Evolutionary conservation across 1,140 invertebrate genomes (phyloP).

Genomic region (Drosophila sucinea): DNA sequence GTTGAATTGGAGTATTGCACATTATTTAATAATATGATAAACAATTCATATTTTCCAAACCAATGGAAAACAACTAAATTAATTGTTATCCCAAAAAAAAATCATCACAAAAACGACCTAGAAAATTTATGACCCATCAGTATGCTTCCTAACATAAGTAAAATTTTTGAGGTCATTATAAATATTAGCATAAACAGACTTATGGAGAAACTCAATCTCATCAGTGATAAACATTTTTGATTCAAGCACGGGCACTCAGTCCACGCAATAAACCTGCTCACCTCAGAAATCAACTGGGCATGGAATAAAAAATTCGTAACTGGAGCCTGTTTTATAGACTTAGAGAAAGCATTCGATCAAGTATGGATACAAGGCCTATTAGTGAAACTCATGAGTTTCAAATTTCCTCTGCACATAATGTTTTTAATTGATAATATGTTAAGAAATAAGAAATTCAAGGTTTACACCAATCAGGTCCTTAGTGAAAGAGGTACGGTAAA

Average conservation of each 20-base stretch:
- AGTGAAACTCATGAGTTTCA: constrained; percentile 1
- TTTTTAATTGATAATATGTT: background rate
- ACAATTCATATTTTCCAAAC: too few species aligned
- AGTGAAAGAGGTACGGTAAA: background rate
- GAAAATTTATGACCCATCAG: too few species aligned
- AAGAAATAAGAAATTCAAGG: background rate
- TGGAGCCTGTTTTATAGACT: constrained; percentile 8
- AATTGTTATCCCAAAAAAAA: too few species aligned
- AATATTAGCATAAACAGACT: background rate
- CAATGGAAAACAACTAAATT: too few species aligned
- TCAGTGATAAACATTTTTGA: background rate
- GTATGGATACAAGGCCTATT: constrained; percentile 3
- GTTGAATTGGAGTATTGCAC: too few species aligned
- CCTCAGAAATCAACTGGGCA: background rate
- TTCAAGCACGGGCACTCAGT: constrained; percentile 3
- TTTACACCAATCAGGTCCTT: background rate
- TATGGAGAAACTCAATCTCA: background rate
- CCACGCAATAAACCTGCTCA: background rate
- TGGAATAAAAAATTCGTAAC: constrained; percentile 9
- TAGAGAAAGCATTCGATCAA: constrained; percentile 2
- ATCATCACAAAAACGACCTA: too few species aligned
- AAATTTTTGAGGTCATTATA: too few species aligned
- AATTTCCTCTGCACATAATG: background rate
- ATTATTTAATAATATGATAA: background rate
- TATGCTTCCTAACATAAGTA: too few species aligned